phyloP scores from a whole-genome alignment of 2,797 vertebrate species.

The Hydrophis major region DNA sequence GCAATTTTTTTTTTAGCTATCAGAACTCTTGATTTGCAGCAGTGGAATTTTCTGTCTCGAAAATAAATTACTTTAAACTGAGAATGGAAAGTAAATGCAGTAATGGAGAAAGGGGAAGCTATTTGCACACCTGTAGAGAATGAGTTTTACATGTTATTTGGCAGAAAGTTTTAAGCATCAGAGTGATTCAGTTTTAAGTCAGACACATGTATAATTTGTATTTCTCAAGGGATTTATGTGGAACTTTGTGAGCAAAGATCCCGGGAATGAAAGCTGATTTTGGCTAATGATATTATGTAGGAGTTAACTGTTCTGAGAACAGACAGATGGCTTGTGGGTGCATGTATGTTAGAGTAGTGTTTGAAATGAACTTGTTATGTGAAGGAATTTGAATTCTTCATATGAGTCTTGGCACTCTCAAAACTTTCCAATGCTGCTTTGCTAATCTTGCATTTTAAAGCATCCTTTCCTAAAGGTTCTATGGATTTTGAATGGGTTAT shows the following conservation, averaged over 20 bases:
- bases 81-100: background rate
- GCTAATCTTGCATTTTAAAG: background rate
- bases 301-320: background rate
- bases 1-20: background rate
- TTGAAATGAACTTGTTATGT: background rate
- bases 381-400: background rate
- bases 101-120: background rate
- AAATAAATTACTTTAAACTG: background rate
- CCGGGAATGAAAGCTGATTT: slow-evolving; percentile 16
- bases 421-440: background rate
- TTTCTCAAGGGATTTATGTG: slow-evolving; percentile 5
- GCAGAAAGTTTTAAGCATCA: background rate
- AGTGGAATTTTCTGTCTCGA: background rate
- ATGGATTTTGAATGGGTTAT: background rate
- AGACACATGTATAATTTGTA: background rate
- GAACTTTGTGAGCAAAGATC: background rate
- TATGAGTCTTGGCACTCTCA: background rate
- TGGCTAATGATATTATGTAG: background rate
- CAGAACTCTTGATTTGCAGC: background rate
- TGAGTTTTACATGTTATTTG: background rate
- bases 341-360: background rate
- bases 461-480: background rate
- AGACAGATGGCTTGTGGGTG: background rate
- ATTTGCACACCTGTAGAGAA: background rate
- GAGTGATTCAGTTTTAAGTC: background rate